Conservation (phyloP, 2,113 vertebrate species). For the Seriola quinqueradiata region DNA sequence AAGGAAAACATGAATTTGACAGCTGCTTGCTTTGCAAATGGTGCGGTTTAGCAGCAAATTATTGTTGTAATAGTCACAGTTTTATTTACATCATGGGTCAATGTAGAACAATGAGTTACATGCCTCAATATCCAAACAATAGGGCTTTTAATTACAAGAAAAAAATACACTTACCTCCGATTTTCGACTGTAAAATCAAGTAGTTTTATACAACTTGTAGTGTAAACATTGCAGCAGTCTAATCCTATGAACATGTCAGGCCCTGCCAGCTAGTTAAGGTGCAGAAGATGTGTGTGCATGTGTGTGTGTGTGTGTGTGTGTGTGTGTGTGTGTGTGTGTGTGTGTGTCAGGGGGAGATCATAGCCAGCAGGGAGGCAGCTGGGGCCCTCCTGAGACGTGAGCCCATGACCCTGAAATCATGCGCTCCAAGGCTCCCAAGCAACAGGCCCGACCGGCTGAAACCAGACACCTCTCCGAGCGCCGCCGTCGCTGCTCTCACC, state of each 20-base stretch:
- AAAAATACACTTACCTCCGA: background rate
- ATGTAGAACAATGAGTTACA: background rate
- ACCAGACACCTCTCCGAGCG: conserved; percentile 39
- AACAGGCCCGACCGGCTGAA: conserved; percentile 49
- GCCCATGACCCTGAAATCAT: conserved; percentile 71
- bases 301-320: background rate
- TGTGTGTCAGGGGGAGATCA: conserved; percentile 17
- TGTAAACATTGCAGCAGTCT: conserved; percentile 6
- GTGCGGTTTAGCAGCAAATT: background rate
- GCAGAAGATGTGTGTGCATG: background rate
- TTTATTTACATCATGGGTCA: background rate
- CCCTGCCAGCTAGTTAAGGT: conserved; percentile 21
- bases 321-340: background rate
- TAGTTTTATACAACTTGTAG: background rate
- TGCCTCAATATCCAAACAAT: background rate
- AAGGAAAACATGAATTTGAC: conserved; percentile 3
- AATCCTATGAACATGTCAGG: background rate
- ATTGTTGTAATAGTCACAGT: background rate
- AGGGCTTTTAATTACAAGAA: background rate
- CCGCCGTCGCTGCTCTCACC: conserved; percentile 15
- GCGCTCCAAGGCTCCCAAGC: conserved; percentile 46
- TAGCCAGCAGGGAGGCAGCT: conserved; percentile 60
- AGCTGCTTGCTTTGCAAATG: conserved; percentile 1
- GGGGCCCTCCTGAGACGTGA: conserved; percentile 55
- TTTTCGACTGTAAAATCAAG: background rate